Evolutionary conservation across 2,888 invertebrate genomes (phyloP), one percentile per base, ranked within the genome.

Genomic region (Zygaena filipendulae): DNA sequence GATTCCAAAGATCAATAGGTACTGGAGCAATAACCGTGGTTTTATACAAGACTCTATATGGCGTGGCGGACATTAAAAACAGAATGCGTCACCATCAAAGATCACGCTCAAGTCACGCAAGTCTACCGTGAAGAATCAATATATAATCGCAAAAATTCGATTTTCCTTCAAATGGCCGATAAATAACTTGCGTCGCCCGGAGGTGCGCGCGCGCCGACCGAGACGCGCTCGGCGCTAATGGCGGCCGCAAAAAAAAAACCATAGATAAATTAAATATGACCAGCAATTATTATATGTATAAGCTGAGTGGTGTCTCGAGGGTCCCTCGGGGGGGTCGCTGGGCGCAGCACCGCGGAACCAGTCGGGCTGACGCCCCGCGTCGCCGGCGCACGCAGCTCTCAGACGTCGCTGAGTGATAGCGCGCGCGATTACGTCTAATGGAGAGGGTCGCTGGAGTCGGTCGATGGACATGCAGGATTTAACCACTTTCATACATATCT

Each of bases 101-200:
- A n/a, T n/a, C n/a, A n/a, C n/a, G n/a, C n/a, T n/a, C n/a, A n/a
- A n/a, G n/a, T n/a, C n/a, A n/a, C n/a, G n/a, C n/a, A n/a, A n/a
- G n/a, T n/a, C n/a, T n/a, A n/a, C n/a, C n/a, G n/a, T n/a, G n/a
- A n/a, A n/a, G n/a, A n/a, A n/a, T n/a, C n/a, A n/a, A n/a, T n/a
- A n/a, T n/a, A n/a, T n/a, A n/a, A n/a, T n/a, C n/a, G n/a, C n/a
- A n/a, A n/a, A n/a, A 66, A 63, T 61, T 55, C 55, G 60, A 66
- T 66, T 68, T 68, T 62, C 56, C 60, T 60, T 62, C 61, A 69
- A 67, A 66, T 64, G 63, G 53, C 47, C 60, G 45, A 64, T 70
- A 69, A 69, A 63, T 66, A 59, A 58, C 49, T 51, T 55, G 16
- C 16, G 16, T 4, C 16, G 35, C 60, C 60, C 61, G 37, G 59